Evolutionary conservation across 1,140 invertebrate genomes (phyloP).

Genomic region (Meloidogyne exigua): DNA sequence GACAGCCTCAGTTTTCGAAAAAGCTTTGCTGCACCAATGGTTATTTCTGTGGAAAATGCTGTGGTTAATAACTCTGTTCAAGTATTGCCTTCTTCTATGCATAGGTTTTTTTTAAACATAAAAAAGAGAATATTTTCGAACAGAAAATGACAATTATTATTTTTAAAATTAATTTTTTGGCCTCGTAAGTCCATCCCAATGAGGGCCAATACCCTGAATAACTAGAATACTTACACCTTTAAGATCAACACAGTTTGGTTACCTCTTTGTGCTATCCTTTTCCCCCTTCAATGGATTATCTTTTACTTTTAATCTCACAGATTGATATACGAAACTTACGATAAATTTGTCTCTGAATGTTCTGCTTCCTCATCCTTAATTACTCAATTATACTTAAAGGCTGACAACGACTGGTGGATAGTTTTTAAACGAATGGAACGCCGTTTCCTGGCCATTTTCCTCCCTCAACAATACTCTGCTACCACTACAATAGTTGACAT

Average conservation of each 20-base stretch:
- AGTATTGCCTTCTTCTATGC: conserved; percentile 24
- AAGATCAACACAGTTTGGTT: too few species aligned
- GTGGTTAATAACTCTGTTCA: background rate
- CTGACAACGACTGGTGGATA: conserved; percentile 48
- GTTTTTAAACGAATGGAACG: conserved; percentile 41
- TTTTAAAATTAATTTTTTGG: too few species aligned
- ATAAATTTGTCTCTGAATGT: conserved; percentile 34
- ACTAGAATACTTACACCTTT: too few species aligned
- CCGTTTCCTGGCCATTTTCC: conserved; percentile 31
- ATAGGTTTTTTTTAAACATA: conserved; percentile 32
- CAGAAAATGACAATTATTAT: too few species aligned
- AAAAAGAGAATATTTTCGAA: too few species aligned
- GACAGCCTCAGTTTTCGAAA: conserved; percentile 43
- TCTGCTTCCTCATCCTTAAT: background rate
- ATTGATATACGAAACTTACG: conserved; percentile 40
- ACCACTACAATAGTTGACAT: conserved; percentile 30
- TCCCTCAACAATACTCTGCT: conserved; percentile 23
- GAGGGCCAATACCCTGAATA: too few species aligned
- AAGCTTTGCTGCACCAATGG: conserved; percentile 33
- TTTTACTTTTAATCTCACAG: too few species aligned
- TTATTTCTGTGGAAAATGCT: conserved; percentile 1
- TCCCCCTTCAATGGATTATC: too few species aligned
- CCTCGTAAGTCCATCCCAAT: too few species aligned
- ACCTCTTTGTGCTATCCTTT: too few species aligned
- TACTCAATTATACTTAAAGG: conserved; percentile 37